Base-by-base conservation (phyloP, 2,797 vertebrate species). In the Pteropus rufus region DNA sequence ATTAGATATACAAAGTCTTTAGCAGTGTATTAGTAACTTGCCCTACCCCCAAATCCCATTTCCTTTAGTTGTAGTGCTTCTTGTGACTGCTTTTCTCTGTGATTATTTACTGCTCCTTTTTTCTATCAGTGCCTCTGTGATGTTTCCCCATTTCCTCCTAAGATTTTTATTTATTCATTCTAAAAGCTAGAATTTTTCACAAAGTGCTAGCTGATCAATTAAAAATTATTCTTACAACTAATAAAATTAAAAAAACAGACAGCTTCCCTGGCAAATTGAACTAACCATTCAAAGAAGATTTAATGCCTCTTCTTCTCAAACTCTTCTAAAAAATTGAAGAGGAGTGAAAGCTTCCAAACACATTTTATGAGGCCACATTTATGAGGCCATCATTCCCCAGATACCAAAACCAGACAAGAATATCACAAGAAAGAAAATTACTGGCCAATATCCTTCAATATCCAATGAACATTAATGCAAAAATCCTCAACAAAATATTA, bases 101-200 rank as follows among this genome's bases (percentile, higher is more conserved):
- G 21, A 77, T 86, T 52, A 15, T 54, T 82, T 88, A 65, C 39
- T 79, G 44, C 9, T 93, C 26, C 4, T 21, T 21, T 46, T n/a
- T 24, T 29, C 29, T 0, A 21, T 69, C n/a, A 52, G 34, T 67
- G 44, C 62, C 34, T 84, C 88, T 92, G 46, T 82, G 89, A 89
- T 72, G n/a, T 91, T 93, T 91, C 34, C 46, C 76, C 23, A 52
- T 90, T 39, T 84, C 21, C 34, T 85, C 39, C 76, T 86, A 84
- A 80, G 12, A 26, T 94, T 90, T 84, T 49, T 92, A 11, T 82
- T 89, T 97, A 80, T 56, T 91, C 49, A 84, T 87, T 93, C 29
- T 93, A 60, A 93, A 93, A 89, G 10, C 44, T 34, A 46, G 58
- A 89, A n/a, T 3, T 83, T 77, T 95, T 60, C 52, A 76, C 70